Conservation (phyloP, 2,888 invertebrate genomes). For the Pyralis farinalis region DNA sequence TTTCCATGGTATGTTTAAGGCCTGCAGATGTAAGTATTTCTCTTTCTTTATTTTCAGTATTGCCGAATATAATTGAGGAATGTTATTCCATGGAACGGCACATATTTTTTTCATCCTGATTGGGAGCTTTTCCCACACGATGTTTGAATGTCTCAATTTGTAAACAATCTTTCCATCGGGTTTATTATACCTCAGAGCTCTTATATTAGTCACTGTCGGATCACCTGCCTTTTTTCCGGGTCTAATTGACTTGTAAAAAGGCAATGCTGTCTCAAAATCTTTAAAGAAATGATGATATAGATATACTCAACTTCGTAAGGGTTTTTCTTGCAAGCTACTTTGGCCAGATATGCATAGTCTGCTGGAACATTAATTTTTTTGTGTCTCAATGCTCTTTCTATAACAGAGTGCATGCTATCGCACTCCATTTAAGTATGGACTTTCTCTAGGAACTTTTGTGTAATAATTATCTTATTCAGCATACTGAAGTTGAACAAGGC, state of each 20-base stretch:
- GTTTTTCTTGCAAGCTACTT: conserved; percentile 4
- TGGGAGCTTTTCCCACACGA: conserved; percentile 1
- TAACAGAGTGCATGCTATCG: conserved; percentile 18
- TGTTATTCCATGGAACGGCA: neutral
- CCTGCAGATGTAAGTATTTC: conserved; percentile 1
- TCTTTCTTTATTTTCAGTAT: conserved; percentile 1
- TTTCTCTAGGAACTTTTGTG: conserved; percentile 20
- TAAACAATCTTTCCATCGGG: conserved; percentile 4
- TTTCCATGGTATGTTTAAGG: no score
- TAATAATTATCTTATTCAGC: conserved; percentile 17
- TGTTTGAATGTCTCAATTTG: conserved; percentile 1
- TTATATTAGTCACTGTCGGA: conserved; percentile 6
- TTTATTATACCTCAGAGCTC: conserved; percentile 2
- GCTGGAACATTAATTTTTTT: conserved; percentile 10
- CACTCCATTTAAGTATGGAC: conserved; percentile 25
- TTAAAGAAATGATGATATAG: conserved; percentile 6
- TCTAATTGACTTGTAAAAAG: conserved; percentile 5
- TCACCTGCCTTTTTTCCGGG: conserved; percentile 4
- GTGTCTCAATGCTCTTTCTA: conserved; percentile 1
- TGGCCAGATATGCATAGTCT: conserved; percentile 8
- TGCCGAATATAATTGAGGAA: neutral
- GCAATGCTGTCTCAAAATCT: conserved; percentile 3
- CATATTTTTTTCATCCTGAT: conserved; percentile 1
- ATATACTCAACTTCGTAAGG: conserved; percentile 7
- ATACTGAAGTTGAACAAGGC: conserved; percentile 20